A percentile compares a stretch with the other conserved stretches of the same genome.
phyloP scores from a whole-genome alignment of 2,888 invertebrate genomes.

The Calliopum simillimum region DNA sequence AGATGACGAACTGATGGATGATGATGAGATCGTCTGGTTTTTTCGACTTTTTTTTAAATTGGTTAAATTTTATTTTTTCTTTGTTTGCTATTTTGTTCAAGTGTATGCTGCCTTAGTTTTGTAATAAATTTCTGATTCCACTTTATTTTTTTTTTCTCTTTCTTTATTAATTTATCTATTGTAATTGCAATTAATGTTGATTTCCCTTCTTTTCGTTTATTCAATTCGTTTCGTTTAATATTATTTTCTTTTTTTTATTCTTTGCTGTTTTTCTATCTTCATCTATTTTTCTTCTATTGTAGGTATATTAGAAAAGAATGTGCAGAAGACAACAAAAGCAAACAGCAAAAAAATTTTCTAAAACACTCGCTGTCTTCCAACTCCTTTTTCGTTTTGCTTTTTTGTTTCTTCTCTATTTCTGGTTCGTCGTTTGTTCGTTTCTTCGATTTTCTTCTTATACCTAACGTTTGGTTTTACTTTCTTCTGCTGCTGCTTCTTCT shows the following conservation, averaged over 20 bases:
- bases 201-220: neutral
- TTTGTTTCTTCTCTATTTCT: neutral
- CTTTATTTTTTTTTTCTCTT: neutral
- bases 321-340: conserved; percentile 43
- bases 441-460: conserved; percentile 15
- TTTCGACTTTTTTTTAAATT: neutral
- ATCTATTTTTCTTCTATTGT: conserved; percentile 49
- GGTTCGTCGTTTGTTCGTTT: conserved; percentile 19
- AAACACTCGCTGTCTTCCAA: neutral
- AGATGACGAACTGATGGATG: too few species aligned
- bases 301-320: conserved; percentile 58
- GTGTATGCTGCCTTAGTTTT: conserved; percentile 16
- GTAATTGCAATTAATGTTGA: neutral
- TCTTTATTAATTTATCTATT: neutral
- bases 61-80: conserved; percentile 12
- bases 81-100: conserved; percentile 21
- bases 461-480: conserved; percentile 22
- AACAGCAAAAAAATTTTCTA: conserved; percentile 25
- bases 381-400: conserved; percentile 18
- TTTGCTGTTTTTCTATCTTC: conserved; percentile 14
- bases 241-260: conserved; percentile 25
- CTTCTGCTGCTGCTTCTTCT: conserved; percentile 15
- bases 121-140: conserved; percentile 12
- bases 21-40: too few species aligned
- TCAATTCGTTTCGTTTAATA: neutral